Conservation (phyloP, 2,888 invertebrate species). For the Vanessa cardui region DNA sequence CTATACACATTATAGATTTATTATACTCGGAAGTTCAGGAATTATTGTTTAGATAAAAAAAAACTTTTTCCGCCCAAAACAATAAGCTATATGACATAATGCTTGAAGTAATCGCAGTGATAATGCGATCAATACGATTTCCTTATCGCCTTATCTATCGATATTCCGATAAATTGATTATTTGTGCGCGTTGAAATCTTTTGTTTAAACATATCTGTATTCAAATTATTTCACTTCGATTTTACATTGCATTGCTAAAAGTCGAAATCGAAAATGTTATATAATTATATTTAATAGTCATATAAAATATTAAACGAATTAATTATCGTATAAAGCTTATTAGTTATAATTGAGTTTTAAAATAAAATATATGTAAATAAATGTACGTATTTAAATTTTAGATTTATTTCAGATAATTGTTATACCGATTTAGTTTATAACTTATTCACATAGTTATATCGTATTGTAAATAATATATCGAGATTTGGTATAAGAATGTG, state of each 20-base stretch:
- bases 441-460: constrained; percentile 11
- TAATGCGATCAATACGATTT: constrained; percentile 68
- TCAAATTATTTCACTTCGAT: constrained; percentile 14
- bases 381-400: constrained; percentile 26
- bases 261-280: background rate
- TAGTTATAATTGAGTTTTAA: constrained; percentile 15
- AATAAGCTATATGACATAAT: constrained; percentile 52
- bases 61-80: constrained; percentile 52
- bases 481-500: constrained; percentile 58
- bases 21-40: constrained; percentile 6
- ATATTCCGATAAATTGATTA: constrained; percentile 59
- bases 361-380: constrained; percentile 31
- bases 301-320: constrained; percentile 28
- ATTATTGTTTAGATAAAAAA: constrained; percentile 11
- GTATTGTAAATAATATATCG: constrained; percentile 31
- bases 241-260: background rate
- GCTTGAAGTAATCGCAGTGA: constrained; percentile 49
- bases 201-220: constrained; percentile 52
- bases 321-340: constrained; percentile 19
- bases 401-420: constrained; percentile 26
- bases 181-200: constrained; percentile 78
- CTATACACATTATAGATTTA: background rate
- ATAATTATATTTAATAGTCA: constrained; percentile 8
- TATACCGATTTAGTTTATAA: constrained; percentile 23
- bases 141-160: constrained; percentile 65